Evolutionary conservation across 1,140 invertebrate genomes (phyloP), one percentile per base, ranked within the genome.

Genomic region (Drosophila pectinifera): DNA sequence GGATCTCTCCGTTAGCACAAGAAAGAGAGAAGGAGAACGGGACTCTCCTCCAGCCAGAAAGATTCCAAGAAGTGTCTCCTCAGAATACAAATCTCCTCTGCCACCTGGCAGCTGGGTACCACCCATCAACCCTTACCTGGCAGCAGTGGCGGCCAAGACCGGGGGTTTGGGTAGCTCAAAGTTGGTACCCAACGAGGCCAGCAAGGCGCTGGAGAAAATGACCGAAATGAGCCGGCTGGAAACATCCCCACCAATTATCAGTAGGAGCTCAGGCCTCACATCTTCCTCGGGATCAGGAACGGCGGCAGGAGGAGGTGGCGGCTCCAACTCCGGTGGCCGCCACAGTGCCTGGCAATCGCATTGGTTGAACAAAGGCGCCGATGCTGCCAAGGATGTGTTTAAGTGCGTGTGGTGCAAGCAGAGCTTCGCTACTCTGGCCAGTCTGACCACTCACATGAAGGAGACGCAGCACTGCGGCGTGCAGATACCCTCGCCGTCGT

Each of bases 321-420:
- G 16, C 1, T 28, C 64, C 26, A 41, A 5, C 20, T 42, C 94
- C 2, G 95, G 94, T 31, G 94, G 94, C 18, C 93, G 96, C 8
- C 96, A 97, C 91, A 97, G 96, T 76, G 96, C 97, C 5, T 98
- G 97, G 97, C 97, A 98, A 81, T 98, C 97, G 1, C 97, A 98
- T 79, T 98, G 97, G 98, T 93, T 98, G 4, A 98, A 97, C 91
- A 98, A 98, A 85, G 97, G 97, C 3, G 97, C 97, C 7, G 97
- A 98, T 79, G 96, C 98, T 73, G 97, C 97, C 2, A 97, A 97
- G 93, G 97, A 98, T 89, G 97, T 98, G 14, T 94, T 98, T 4
- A 98, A 98, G 92, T 98, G 98, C 92, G 97, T 98, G 4, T 98
- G 97, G 97, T 98, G 98, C 92, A 98, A 98, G 92, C 96, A 98